Conservation (phyloP, 1,140 invertebrate species). For the Drosophila prosaltans region DNA sequence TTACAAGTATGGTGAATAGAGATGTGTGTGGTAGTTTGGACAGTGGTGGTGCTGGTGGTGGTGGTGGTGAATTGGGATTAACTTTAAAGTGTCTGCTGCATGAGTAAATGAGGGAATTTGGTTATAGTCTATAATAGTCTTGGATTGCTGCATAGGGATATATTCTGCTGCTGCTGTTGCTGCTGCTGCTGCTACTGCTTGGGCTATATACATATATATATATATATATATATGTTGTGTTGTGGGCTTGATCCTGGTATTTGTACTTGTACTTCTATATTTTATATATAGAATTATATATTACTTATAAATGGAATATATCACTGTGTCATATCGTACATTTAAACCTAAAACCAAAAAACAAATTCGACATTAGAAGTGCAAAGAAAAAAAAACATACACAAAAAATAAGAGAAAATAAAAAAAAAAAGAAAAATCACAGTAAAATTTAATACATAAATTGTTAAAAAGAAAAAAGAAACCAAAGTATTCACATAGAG, state of each 20-base stretch:
- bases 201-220: conserved; percentile 12
- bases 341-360: conserved; percentile 66
- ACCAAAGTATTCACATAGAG: conserved; percentile 57
- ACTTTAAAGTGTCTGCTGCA: conserved; percentile 13
- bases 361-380: conserved; percentile 38
- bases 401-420: background rate
- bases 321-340: conserved; percentile 82
- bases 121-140: conserved; percentile 18
- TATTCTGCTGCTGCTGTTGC: background rate
- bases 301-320: conserved; percentile 67
- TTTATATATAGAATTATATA: conserved; percentile 44
- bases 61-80: background rate
- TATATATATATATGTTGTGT: conserved; percentile 3
- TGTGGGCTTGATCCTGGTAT: conserved; percentile 46
- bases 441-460: conserved; percentile 23
- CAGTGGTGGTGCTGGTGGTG: conserved; percentile 2
- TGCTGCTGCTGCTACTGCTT: conserved; percentile 16
- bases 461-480: conserved; percentile 48
- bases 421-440: conserved; percentile 19
- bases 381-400: background rate
- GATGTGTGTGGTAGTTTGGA: conserved; percentile 16
- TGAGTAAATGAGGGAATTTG: conserved; percentile 7
- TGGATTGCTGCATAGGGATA: conserved; percentile 31
- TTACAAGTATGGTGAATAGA: conserved; percentile 24
- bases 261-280: conserved; percentile 71